Percentiles rank a stretch among this genome's conserved stretches.
These are phyloP conservation scores for Morpho achilles DNA, from an alignment of 2,888 invertebrate species.

Conservation along the genomic window DNA sequence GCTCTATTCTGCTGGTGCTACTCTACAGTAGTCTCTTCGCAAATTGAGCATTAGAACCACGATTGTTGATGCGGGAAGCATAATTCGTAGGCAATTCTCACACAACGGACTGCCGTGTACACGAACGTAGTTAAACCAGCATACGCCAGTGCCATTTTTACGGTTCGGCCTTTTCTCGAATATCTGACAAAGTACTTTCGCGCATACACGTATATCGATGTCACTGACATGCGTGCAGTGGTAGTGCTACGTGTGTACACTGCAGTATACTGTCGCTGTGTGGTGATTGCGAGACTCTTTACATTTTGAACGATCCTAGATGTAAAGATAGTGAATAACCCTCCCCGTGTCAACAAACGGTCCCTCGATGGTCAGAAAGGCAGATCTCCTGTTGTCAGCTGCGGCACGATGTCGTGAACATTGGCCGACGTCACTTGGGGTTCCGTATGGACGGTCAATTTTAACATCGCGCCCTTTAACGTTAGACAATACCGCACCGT, in stretches of 20 bases:
- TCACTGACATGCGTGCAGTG: no score
- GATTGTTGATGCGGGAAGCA: constrained; percentile 51
- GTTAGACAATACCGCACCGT: no score
- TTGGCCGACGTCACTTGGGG: constrained; percentile 14
- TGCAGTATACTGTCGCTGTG: background rate
- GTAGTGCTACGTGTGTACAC: no score
- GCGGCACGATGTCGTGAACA: constrained; percentile 37
- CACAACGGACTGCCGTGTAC: background rate
- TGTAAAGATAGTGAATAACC: constrained; percentile 21
- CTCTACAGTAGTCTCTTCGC: constrained; percentile 42
- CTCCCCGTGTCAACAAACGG: constrained; percentile 48
- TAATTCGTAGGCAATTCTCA: constrained; percentile 22
- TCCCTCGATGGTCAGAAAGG: constrained; percentile 73
- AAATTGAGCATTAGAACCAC: constrained; percentile 67
- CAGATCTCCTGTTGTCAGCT: constrained; percentile 74
- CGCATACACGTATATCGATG: no score
- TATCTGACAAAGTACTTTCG: no score
- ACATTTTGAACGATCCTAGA: constrained; percentile 22
- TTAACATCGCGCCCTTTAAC: background rate
- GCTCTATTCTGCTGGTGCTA: constrained; percentile 44
- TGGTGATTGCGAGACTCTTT: constrained; percentile 22
- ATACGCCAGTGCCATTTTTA: no score
- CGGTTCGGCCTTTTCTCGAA: no score
- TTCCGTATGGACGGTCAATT: constrained; percentile 24
- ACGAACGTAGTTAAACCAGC: no score